phyloP scores from a whole-genome alignment of 2,113 vertebrate species.

The Scolopax mira region DNA sequence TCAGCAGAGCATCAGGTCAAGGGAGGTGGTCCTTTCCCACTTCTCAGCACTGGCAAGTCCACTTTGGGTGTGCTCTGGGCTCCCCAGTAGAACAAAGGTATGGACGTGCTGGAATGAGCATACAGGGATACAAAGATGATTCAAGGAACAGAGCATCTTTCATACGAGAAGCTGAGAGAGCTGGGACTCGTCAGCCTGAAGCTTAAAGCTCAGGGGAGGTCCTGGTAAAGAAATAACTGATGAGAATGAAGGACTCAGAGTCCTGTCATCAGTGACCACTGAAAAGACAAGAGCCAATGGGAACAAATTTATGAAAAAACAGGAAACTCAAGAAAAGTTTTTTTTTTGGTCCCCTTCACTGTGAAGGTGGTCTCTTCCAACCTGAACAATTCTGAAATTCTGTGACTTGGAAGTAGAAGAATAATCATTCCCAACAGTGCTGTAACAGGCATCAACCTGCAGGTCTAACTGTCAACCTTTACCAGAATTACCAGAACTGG shows the following conservation, averaged over 20 bases:
- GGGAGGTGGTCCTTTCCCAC: background rate
- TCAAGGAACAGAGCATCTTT: background rate
- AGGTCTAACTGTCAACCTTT: background rate
- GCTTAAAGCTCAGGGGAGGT: background rate
- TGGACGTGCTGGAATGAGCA: background rate
- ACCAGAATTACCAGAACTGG: background rate
- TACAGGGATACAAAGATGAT: background rate
- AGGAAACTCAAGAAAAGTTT: background rate
- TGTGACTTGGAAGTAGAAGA: background rate
- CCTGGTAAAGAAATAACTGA: background rate
- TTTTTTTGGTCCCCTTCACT: background rate
- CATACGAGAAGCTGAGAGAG: background rate
- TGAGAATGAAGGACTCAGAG: background rate
- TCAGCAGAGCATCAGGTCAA: background rate
- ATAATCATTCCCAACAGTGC: background rate
- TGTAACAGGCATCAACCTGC: background rate
- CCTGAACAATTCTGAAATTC: background rate
- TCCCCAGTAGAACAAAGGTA: background rate
- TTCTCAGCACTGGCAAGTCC: background rate
- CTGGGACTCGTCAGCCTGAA: background rate
- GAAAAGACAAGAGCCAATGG: background rate
- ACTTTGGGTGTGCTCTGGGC: background rate
- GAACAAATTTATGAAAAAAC: background rate
- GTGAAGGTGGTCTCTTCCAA: background rate
- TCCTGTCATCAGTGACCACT: background rate